Evolutionary conservation across 1,140 invertebrate species (phyloP).

Genomic region (Solen grandis): DNA sequence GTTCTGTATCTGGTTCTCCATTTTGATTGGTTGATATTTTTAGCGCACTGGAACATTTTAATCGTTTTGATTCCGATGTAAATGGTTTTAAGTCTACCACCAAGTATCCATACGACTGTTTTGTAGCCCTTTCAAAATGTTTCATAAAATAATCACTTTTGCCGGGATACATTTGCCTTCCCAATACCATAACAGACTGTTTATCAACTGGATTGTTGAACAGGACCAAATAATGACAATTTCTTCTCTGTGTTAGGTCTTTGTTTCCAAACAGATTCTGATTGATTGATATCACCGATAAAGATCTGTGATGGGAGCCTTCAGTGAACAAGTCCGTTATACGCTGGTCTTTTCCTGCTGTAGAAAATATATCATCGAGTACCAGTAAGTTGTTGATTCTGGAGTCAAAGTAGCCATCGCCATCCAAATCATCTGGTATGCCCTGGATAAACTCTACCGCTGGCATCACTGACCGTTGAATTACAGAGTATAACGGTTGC

Average conservation of each 20-base stretch:
- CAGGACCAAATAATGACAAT: conserved; percentile 32
- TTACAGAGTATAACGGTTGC: conserved; percentile 28
- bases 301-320: conserved; percentile 15
- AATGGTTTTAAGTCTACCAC: conserved; percentile 10
- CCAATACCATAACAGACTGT: conserved; percentile 4
- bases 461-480: conserved; percentile 8
- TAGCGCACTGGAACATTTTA: background rate
- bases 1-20: background rate
- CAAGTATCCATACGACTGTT: background rate
- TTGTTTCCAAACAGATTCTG: conserved; percentile 31
- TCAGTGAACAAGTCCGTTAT: conserved; percentile 26
- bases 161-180: conserved; percentile 34
- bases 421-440: conserved; percentile 27
- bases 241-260: conserved; percentile 27
- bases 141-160: background rate
- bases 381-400: conserved; percentile 22
- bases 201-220: conserved; percentile 42
- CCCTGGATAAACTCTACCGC: conserved; percentile 30
- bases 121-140: conserved; percentile 6
- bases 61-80: background rate
- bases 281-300: conserved; percentile 30
- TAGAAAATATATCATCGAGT: conserved; percentile 13
- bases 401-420: conserved; percentile 4
- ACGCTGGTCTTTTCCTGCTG: conserved; percentile 11
- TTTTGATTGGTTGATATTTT: background rate